phyloP scores from a whole-genome alignment of 2,888 invertebrate species.

The Heliothis peltigera region DNA sequence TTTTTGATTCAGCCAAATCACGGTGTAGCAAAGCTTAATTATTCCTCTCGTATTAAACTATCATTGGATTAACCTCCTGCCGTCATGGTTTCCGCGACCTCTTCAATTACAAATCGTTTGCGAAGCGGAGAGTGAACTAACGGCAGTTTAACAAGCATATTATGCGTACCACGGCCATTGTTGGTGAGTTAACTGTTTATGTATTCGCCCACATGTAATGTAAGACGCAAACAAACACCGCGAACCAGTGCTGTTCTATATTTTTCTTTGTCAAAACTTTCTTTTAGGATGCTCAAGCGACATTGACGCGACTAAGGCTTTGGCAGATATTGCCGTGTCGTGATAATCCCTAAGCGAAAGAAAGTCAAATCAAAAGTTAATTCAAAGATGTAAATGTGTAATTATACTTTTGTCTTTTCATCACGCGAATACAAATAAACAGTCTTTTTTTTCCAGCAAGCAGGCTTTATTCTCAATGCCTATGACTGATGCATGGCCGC shows the following conservation, averaged over 20 bases:
- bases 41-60: conserved; percentile 26
- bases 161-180: conserved; percentile 58
- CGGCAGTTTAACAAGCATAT: conserved; percentile 58
- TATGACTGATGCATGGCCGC: conserved; percentile 45
- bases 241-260: conserved; percentile 4
- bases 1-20: background rate
- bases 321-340: background rate
- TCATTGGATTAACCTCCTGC: conserved; percentile 21
- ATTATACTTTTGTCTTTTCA: background rate
- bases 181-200: conserved; percentile 66
- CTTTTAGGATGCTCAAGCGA: background rate
- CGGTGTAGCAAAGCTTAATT: conserved; percentile 18
- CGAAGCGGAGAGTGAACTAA: conserved; percentile 52
- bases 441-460: conserved; percentile 32
- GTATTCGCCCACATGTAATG: conserved; percentile 51
- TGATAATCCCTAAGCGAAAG: too few species aligned
- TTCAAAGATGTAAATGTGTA: too few species aligned
- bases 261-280: conserved; percentile 14
- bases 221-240: conserved; percentile 25
- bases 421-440: conserved; percentile 19
- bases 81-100: conserved; percentile 52
- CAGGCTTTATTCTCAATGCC: conserved; percentile 38
- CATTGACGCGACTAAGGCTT: background rate
- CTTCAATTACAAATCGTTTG: conserved; percentile 59
- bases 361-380: too few species aligned